phyloP scores from a whole-genome alignment of 2,113 vertebrate species.

The Okapia johnstoni region DNA sequence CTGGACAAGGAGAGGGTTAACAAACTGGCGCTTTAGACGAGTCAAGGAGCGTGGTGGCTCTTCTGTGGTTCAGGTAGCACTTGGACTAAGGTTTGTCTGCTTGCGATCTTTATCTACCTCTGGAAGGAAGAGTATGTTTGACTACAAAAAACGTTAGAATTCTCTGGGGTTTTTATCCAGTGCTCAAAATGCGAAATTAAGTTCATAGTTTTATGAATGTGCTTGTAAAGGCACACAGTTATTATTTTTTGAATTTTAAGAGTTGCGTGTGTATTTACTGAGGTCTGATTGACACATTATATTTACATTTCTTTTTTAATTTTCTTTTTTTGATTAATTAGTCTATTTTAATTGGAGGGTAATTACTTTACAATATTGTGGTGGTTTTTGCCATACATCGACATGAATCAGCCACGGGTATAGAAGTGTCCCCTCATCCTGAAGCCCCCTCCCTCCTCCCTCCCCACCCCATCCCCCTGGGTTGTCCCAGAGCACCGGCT shows the following conservation, averaged over 20 bases:
- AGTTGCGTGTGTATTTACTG: background rate
- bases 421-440: background rate
- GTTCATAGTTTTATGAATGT: background rate
- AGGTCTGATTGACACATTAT: background rate
- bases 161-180: background rate
- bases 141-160: background rate
- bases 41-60: accelerated
- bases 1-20: background rate
- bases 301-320: background rate
- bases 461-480: background rate
- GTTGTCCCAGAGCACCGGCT: background rate
- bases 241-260: background rate
- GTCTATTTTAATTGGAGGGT: background rate
- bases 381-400: background rate
- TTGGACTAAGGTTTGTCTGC: background rate
- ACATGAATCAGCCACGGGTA: background rate
- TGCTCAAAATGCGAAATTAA: background rate
- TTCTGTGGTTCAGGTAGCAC: background rate
- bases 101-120: background rate
- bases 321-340: background rate
- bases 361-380: background rate
- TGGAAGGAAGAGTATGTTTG: background rate
- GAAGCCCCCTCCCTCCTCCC: background rate
- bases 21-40: accelerated
- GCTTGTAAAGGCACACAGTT: background rate